Conservation (phyloP, 2,113 vertebrate species). For the Seriola quinqueradiata region DNA sequence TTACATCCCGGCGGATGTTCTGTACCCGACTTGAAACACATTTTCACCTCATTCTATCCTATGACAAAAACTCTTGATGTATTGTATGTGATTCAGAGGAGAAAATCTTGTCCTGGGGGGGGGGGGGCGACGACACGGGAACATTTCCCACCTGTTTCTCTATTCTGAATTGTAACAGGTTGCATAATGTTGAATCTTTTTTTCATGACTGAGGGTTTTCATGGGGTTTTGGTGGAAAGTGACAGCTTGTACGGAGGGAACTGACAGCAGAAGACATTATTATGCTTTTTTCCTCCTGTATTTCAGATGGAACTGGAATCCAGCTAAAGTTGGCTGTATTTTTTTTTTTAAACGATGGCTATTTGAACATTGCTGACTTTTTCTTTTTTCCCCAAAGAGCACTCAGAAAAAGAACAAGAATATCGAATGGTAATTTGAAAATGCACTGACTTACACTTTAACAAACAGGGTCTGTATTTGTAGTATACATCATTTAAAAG, state of each 20-base stretch:
- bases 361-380: slow-evolving; percentile 1
- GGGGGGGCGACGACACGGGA: background rate
- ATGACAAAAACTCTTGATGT: slow-evolving; percentile 56
- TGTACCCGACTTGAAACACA: slow-evolving; percentile 54
- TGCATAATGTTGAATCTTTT: slow-evolving; percentile 38
- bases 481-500: too few species aligned
- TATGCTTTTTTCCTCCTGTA: background rate
- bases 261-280: slow-evolving; percentile 15
- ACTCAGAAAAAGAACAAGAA: background rate
- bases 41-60: slow-evolving; percentile 53
- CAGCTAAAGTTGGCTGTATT: background rate
- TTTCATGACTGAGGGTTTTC: slow-evolving; percentile 12
- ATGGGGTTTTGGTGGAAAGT: slow-evolving; percentile 6
- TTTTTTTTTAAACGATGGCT: background rate
- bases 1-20: slow-evolving; percentile 68
- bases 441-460: background rate
- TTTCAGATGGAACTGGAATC: slow-evolving; percentile 3
- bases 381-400: background rate
- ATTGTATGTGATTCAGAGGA: slow-evolving; percentile 25
- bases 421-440: background rate
- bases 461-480: background rate
- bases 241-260: slow-evolving; percentile 31
- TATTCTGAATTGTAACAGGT: slow-evolving; percentile 28
- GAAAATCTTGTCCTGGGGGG: slow-evolving; percentile 36
- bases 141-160: slow-evolving; percentile 39